Base-by-base conservation (phyloP, 1,140 invertebrate genomes). In the Conus ventricosus region DNA sequence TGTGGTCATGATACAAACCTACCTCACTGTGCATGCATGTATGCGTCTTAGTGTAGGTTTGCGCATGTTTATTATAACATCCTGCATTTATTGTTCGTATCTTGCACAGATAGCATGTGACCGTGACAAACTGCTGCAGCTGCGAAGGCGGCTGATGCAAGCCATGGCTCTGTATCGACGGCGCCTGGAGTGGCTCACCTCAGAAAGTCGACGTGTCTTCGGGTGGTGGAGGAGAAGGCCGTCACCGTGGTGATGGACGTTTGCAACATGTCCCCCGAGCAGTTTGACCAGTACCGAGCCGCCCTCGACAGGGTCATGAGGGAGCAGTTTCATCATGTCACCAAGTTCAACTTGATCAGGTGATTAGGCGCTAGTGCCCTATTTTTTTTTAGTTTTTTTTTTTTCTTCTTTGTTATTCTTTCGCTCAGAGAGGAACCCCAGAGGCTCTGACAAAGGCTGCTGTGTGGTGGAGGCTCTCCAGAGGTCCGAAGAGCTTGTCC, bases 301-400 rank as follows among this genome's bases (percentile, higher is more conserved):
- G 94, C 94, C 13, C 39, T 95, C 39, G 93, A 95, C 76, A 91
- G 92, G 81, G 92, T 95, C 4, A 84, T 95, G 7, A 92, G 92
- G 90, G 95, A 95, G 89, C 95, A 95, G 88, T 91, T 95, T 5
- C 90, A 92, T 51, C 91, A 93, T 85, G 87, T 95, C n/a, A 91
- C 92, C 57, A 95, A 94, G 81, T 95, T 95, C 91, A 95, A 95
- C 88, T 54, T 95, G 0, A 94, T 95, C 23, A 92, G 94, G 94
- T 95, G 90, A 88, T 88, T 0, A 39, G 39, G 39, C 0, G 39
- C 39, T 39, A 60, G 8, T 60, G 8, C 57, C 15, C 5, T 60
- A 11, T 60, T 60, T 60, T 60, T 60, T 60, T 60, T 60, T 4
- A 11, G 8, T 1, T 0, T 60, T 60, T 60, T 60, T 60, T 60